These are phyloP conservation scores for Manis crassicaudata DNA, from an alignment of 2,797 vertebrate genomes.

Conservation along the genomic window DNA sequence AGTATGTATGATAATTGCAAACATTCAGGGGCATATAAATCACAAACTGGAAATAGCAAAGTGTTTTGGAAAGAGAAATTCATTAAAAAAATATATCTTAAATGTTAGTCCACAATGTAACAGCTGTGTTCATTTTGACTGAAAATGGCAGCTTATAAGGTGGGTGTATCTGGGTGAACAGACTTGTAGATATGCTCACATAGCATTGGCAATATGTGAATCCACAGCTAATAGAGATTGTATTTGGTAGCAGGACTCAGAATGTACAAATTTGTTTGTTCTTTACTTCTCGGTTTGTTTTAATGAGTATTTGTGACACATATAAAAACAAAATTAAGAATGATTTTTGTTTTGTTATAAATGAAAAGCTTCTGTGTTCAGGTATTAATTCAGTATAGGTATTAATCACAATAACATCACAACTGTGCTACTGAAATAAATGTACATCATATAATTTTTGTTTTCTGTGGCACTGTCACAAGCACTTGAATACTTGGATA, in stretches of 20 bases:
- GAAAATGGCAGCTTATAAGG: neutral
- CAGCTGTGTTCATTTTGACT: neutral
- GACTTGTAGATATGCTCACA: neutral
- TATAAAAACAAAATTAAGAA: neutral
- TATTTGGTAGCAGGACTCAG: too few species aligned
- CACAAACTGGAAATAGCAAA: neutral
- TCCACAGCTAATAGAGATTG: neutral
- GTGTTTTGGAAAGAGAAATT: constrained; percentile 17
- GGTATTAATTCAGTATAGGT: neutral
- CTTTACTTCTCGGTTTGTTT: neutral
- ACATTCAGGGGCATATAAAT: neutral
- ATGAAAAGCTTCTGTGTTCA: neutral
- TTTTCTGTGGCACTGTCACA: neutral
- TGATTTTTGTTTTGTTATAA: neutral
- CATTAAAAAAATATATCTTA: constrained; percentile 29
- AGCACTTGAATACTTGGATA: neutral
- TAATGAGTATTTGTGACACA: neutral
- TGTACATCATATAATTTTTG: neutral
- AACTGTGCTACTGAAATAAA: neutral
- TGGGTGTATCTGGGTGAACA: neutral
- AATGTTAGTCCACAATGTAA: neutral
- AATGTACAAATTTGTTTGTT: neutral
- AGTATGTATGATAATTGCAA: neutral
- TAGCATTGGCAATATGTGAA: accelerated
- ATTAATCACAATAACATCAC: neutral